These are phyloP conservation scores for Pangasianodon hypophthalmus DNA, from an alignment of 2,113 vertebrate genomes.

Conservation along the genomic window DNA sequence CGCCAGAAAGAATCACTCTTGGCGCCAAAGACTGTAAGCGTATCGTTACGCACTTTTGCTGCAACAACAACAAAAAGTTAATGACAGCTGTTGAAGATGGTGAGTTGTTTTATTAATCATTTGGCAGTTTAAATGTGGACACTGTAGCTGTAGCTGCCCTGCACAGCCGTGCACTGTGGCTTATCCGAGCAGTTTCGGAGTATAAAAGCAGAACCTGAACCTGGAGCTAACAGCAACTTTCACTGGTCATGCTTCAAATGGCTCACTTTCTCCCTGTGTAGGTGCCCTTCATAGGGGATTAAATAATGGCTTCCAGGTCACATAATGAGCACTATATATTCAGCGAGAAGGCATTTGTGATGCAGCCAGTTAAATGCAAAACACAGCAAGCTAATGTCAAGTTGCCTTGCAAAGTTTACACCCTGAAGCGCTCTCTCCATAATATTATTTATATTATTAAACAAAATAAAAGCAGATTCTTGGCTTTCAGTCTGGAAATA, in stretches of 20 bases:
- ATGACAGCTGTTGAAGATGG: slow-evolving; percentile 60
- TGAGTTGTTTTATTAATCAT: slow-evolving; percentile 44
- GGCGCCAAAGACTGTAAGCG: slow-evolving; percentile 70
- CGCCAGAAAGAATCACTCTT: slow-evolving; percentile 64
- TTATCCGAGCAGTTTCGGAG: neutral
- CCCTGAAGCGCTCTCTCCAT: neutral
- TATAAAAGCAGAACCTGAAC: neutral
- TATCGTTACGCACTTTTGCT: slow-evolving; percentile 26
- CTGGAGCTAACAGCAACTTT: neutral
- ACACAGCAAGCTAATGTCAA: slow-evolving; percentile 10
- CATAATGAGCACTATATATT: neutral
- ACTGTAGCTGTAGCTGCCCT: neutral
- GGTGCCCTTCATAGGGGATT: neutral
- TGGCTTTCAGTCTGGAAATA: neutral
- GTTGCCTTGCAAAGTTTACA: neutral
- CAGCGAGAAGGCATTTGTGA: neutral
- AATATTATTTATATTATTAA: neutral
- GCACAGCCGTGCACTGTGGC: no score
- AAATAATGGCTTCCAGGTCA: neutral
- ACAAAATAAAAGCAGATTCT: neutral
- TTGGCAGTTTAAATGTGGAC: neutral
- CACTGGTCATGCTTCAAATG: neutral
- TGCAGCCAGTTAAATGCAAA: neutral
- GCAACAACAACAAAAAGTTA: neutral
- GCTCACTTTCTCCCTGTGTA: neutral